phyloP scores from a whole-genome alignment of 2,888 invertebrate genomes.

The Lasioglossum marginatum region DNA sequence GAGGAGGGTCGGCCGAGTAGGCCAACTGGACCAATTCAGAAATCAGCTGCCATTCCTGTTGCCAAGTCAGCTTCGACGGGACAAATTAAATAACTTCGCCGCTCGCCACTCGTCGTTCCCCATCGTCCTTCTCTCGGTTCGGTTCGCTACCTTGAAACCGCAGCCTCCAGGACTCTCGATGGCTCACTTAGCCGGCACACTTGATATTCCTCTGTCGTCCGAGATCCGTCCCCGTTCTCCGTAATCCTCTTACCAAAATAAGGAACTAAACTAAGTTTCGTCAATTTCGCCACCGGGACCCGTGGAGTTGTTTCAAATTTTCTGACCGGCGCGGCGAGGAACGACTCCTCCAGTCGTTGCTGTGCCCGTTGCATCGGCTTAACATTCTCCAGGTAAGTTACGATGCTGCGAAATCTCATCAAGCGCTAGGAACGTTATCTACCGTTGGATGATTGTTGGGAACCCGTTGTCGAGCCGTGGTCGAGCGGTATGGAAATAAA shows the following conservation, averaged over 20 bases:
- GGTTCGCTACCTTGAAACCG: constrained; percentile 32
- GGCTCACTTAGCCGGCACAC: constrained; percentile 51
- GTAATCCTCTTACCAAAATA: constrained; percentile 37
- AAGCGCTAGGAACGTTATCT: background rate
- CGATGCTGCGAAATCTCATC: background rate
- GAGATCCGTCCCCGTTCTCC: constrained; percentile 40
- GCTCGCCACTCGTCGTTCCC: constrained; percentile 36
- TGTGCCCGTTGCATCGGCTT: background rate
- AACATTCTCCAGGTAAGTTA: background rate
- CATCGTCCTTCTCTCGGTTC: constrained; percentile 24
- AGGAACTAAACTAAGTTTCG: constrained; percentile 20
- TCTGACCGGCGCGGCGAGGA: background rate
- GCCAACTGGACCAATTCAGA: constrained; percentile 69
- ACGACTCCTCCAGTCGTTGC: background rate
- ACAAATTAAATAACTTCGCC: constrained; percentile 79
- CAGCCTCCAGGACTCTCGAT: constrained; percentile 33
- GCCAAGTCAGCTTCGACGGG: constrained; percentile 75
- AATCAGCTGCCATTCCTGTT: constrained; percentile 73
- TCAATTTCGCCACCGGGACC: constrained; percentile 5
- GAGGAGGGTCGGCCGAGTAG: constrained; percentile 45
- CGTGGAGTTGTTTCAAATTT: constrained; percentile 10
- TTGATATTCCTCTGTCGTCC: constrained; percentile 46
- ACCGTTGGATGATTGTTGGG: background rate
- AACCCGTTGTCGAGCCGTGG: background rate
- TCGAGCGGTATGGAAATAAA: constrained; percentile 4